phyloP scores from a whole-genome alignment of 2,888 invertebrate genomes.

The Agrilus mali region DNA sequence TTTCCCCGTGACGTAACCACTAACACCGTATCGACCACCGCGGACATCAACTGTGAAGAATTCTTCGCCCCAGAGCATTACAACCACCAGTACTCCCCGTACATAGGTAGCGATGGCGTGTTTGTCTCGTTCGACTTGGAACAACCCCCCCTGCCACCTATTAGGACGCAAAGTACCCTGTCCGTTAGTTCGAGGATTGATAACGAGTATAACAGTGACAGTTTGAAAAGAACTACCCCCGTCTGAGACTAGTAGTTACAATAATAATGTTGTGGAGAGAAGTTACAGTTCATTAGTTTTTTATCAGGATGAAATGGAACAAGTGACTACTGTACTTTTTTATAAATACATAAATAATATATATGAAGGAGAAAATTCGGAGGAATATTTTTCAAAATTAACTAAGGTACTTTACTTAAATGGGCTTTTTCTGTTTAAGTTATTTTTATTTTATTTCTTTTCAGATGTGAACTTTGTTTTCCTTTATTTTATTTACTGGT shows the following conservation, averaged over 20 bases:
- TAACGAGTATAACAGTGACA: slow-evolving; percentile 34
- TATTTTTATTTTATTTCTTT: too few relatives aligned
- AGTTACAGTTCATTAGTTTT: too few relatives aligned
- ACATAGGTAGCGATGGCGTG: slow-evolving; percentile 46
- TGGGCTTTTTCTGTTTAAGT: too few relatives aligned
- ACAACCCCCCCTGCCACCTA: slow-evolving; percentile 36
- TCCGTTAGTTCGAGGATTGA: slow-evolving; percentile 26
- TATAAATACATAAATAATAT: background rate
- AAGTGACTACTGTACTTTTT: background rate
- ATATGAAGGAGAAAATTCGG: too few relatives aligned
- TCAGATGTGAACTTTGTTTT: too few relatives aligned
- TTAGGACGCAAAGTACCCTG: slow-evolving; percentile 25
- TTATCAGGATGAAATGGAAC: too few relatives aligned
- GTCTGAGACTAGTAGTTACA: slow-evolving; percentile 27
- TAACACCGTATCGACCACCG: slow-evolving; percentile 55
- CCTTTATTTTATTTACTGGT: too few relatives aligned
- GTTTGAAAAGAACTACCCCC: slow-evolving; percentile 46
- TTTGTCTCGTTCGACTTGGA: slow-evolving; percentile 59
- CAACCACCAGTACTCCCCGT: slow-evolving; percentile 42
- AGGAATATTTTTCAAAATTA: too few relatives aligned
- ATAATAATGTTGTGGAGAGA: too few relatives aligned
- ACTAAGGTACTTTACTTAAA: too few relatives aligned
- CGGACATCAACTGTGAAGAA: slow-evolving; percentile 38
- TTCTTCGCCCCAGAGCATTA: slow-evolving; percentile 24
- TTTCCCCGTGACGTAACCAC: slow-evolving; percentile 53